Evolutionary conservation across 2,797 vertebrate genomes (phyloP), one percentile per base, ranked within the genome.

Genomic region (Loriculus beryllinus): DNA sequence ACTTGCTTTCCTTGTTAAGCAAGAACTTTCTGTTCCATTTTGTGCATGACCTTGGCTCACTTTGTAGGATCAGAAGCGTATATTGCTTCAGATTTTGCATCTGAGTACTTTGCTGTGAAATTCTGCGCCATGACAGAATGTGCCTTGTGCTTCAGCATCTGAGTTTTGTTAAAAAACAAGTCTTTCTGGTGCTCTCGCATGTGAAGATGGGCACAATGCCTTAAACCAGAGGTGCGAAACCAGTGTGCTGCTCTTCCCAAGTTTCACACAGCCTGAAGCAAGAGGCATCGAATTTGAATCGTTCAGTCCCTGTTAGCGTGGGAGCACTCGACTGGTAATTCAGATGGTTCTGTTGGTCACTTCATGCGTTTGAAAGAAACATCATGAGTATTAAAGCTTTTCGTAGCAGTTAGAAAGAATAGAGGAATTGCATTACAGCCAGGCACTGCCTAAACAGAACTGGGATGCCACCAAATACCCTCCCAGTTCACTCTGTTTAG

Each of bases 221-320:
- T 74, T 77, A 60, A 90, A 90, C n/a, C 67, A 64, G 88, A 89
- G 78, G 83, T 2, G 84, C 60, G 93, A 93, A 93, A 87, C 16
- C 84, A 33, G 28, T 2, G 52, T 0, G 0, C 17, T 31, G 11
- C 35, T 83, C n/a, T 77, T 74, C 90, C 78, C 2, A 4, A 76
- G 72, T 88, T 84, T 95, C 93, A 91, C 81, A 54, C 62, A 78
- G 64, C 94, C 92, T 49, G 62, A 54, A 87, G 88, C 54, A 37
- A 62, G 76, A 78, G 35, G 10, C 1, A 0, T 81, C 48, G 31
- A 9, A 1, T 78, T 68, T 62, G 62, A 80, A 26, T 64, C 1
- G 0, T 39, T 87, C 10, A 4, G 33, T 52, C 45, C 21, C 42
- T 82, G 43, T 71, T 85, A 88, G 33, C 0, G 6, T 84, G 59